Conservation (phyloP, 2,888 invertebrate species). For the Aspidiotus rigidus region DNA sequence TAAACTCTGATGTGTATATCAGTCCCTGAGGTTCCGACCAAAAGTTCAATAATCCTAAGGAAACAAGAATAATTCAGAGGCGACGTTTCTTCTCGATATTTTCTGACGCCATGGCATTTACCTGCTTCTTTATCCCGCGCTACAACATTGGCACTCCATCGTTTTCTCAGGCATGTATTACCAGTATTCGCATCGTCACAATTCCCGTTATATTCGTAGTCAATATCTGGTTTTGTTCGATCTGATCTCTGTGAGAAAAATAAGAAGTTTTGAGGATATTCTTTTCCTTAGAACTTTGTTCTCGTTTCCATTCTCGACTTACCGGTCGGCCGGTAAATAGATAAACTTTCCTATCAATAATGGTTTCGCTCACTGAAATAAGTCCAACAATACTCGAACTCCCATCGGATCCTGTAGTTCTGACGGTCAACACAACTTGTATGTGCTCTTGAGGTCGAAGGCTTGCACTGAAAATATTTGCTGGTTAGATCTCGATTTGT, state of each 20-base stretch:
- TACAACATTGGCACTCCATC: slow-evolving; percentile 61
- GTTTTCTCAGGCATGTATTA: slow-evolving; percentile 53
- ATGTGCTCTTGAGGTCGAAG: slow-evolving; percentile 44
- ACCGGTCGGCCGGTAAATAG: slow-evolving; percentile 38
- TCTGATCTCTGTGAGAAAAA: slow-evolving; percentile 43
- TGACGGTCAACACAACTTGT: slow-evolving; percentile 40
- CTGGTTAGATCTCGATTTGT: too few relatives aligned
- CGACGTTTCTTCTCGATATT: background rate
- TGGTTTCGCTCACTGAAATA: slow-evolving; percentile 48
- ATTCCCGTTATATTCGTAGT: slow-evolving; percentile 56
- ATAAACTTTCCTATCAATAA: slow-evolving; percentile 40
- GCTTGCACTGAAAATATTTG: slow-evolving; percentile 47
- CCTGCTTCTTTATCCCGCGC: slow-evolving; percentile 59
- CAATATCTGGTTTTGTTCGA: slow-evolving; percentile 50
- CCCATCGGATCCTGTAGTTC: slow-evolving; percentile 51
- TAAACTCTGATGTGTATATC: slow-evolving; percentile 53
- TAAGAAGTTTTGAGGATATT: background rate
- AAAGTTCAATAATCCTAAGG: slow-evolving; percentile 39
- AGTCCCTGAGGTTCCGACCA: slow-evolving; percentile 47
- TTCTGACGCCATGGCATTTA: slow-evolving; percentile 39
- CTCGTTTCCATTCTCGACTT: background rate
- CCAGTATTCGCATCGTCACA: slow-evolving; percentile 50
- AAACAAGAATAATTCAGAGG: background rate
- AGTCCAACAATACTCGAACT: slow-evolving; percentile 56
- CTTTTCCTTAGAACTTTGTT: background rate